Percentiles rank a stretch among this genome's conserved stretches.
phyloP scores from a whole-genome alignment of 2,888 invertebrate genomes.

The Urechis unicinctus region DNA sequence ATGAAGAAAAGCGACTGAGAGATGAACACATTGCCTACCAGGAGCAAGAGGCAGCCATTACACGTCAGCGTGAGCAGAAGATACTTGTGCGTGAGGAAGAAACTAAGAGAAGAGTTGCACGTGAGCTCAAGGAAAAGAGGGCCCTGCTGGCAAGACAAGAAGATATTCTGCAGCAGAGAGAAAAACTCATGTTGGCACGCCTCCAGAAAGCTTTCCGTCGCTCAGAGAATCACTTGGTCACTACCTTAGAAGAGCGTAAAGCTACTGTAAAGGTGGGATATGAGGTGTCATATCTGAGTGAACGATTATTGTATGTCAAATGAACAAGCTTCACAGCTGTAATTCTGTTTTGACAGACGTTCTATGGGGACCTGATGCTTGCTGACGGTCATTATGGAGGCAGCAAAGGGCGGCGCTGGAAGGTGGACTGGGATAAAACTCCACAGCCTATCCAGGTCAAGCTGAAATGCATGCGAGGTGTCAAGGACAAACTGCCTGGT shows the following conservation, averaged over 20 bases:
- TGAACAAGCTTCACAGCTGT: background rate
- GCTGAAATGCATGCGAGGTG: slow-evolving; percentile 40
- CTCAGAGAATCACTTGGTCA: slow-evolving; percentile 40
- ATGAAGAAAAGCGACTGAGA: slow-evolving; percentile 39
- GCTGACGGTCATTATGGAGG: slow-evolving; percentile 45
- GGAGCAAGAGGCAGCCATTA: slow-evolving; percentile 33
- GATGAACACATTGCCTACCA: slow-evolving; percentile 43
- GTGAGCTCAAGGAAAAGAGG: slow-evolving; percentile 29
- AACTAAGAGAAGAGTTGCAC: slow-evolving; percentile 37
- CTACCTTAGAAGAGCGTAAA: slow-evolving; percentile 35
- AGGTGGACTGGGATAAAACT: slow-evolving; percentile 45
- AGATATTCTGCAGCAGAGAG: slow-evolving; percentile 34
- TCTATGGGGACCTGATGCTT: slow-evolving; percentile 43
- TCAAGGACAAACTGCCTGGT: slow-evolving; percentile 47
- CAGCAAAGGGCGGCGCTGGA: slow-evolving; percentile 41
- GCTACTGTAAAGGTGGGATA: slow-evolving; percentile 39
- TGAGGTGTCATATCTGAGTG: background rate
- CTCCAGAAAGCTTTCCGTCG: slow-evolving; percentile 39
- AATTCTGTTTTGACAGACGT: slow-evolving; percentile 27
- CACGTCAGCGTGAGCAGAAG: slow-evolving; percentile 27
- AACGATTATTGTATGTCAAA: too few species aligned
- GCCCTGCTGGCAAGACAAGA: slow-evolving; percentile 30
- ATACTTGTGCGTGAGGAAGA: slow-evolving; percentile 32
- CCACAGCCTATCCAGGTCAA: slow-evolving; percentile 47
- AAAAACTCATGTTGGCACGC: slow-evolving; percentile 38